Evolutionary conservation across 2,113 vertebrate species (phyloP).

Genomic region (Castor canadensis): DNA sequence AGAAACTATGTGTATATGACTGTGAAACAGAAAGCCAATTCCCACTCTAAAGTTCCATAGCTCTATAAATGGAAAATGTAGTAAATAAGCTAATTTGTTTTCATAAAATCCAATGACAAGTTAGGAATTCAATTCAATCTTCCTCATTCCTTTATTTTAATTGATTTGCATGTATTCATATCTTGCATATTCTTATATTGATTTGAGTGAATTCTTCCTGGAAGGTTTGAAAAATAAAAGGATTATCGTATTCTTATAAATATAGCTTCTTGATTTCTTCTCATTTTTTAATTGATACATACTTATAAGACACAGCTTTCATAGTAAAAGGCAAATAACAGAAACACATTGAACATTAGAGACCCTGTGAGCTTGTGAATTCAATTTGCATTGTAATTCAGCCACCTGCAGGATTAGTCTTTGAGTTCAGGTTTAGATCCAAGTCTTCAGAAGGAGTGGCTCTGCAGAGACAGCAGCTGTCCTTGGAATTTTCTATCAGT

Average conservation of each 20-base stretch:
- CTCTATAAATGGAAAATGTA: background rate
- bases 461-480: background rate
- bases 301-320: background rate
- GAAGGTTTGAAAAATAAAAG: background rate
- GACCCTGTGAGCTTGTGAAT: background rate
- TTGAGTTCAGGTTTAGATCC: background rate
- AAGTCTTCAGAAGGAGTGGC: background rate
- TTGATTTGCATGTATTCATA: background rate
- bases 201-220: background rate
- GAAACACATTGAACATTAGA: background rate
- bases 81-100: conserved; percentile 20
- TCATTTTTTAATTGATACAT: background rate
- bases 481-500: background rate
- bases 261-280: background rate
- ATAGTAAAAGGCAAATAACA: background rate
- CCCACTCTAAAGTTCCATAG: background rate
- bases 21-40: background rate
- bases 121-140: background rate
- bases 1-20: background rate
- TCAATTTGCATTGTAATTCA: background rate
- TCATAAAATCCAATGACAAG: background rate
- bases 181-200: background rate
- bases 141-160: background rate
- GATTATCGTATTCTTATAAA: background rate
- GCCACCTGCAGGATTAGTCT: background rate